Base-by-base conservation (phyloP, 2,113 vertebrate species). In the Thalassoma bifasciatum region DNA sequence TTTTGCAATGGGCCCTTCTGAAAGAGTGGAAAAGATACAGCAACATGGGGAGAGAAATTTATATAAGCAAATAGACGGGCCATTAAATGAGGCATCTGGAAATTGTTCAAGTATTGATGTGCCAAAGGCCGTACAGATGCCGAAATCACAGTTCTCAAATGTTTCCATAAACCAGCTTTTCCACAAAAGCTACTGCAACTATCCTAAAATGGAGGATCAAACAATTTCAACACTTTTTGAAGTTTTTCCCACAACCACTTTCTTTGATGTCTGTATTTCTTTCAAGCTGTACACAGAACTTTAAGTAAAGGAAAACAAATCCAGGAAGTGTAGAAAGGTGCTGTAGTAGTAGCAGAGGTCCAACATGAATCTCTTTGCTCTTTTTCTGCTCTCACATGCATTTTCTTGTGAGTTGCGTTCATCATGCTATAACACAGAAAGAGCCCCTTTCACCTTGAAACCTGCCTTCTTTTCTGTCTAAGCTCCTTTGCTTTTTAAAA, bases 401-500 rank as follows among this genome's bases (percentile, higher is more conserved):
- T 57, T 52, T 58, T 81, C 30, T 67, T 34, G 50, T 76, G 72
- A 69, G 52, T 23, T 38, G 62, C 64, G 58, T 66, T 42, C 59
- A 83, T 81, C 54, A 64, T 75, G 37, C 52, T 61, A 79, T 69
- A 82, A 91, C 90, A 85, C 57, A 77, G 51, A 56, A 86, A 86
- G 77, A 89, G 74, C 49, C 79, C 71, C 52, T 81, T 82, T 92
- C 83, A 92, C 90, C 92, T 92, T 92, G 88, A 89, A 92, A 89
- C 88, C 81, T 82, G 80, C 75, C 72, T 78, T 24, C 52, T 79
- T n/a, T 92, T 88, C 83, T 84, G 63, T 82, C 88, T 91, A 75
- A 87, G 86, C 85, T 92, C 84, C 89, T 91, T 86, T 86, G 66
- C 85, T 83, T 80, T 74, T 85, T 83, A 93, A 93, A 92, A 89